Conservation (phyloP, 2,888 invertebrate genomes). For the Druceiella hillmani region DNA sequence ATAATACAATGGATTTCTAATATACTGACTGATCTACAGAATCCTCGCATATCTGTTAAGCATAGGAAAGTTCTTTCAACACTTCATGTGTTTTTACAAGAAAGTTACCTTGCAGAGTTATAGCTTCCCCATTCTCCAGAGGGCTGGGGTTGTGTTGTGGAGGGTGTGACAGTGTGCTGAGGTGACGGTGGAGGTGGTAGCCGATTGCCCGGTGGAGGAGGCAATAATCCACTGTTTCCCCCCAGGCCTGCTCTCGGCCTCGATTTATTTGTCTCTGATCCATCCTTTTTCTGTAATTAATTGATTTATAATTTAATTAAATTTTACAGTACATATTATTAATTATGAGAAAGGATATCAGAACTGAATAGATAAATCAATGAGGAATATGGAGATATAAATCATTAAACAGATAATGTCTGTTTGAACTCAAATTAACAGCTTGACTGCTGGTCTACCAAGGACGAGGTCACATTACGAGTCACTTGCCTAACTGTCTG, state of each 20-base stretch:
- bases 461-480: too few relatives aligned
- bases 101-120: constrained; percentile 58
- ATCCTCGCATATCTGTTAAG: too few relatives aligned
- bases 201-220: constrained; percentile 76
- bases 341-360: background rate
- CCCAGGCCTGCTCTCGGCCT: constrained; percentile 46
- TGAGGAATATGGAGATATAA: background rate
- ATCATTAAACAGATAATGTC: background rate
- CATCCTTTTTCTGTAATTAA: constrained; percentile 75
- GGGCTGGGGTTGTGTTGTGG: constrained; percentile 33
- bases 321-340: constrained; percentile 5
- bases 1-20: too few relatives aligned
- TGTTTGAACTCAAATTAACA: background rate
- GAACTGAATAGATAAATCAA: constrained; percentile 1
- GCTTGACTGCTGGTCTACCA: background rate
- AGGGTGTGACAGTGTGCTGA: constrained; percentile 61
- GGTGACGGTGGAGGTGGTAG: constrained; percentile 79
- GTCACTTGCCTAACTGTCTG: too few relatives aligned
- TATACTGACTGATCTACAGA: too few relatives aligned
- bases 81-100: background rate
- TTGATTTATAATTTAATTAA: constrained; percentile 7
- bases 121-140: constrained; percentile 77
- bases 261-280: constrained; percentile 67
- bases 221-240: constrained; percentile 60
- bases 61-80: background rate